Conservation (phyloP, 2,888 invertebrate genomes). For the Drosophila merina region DNA sequence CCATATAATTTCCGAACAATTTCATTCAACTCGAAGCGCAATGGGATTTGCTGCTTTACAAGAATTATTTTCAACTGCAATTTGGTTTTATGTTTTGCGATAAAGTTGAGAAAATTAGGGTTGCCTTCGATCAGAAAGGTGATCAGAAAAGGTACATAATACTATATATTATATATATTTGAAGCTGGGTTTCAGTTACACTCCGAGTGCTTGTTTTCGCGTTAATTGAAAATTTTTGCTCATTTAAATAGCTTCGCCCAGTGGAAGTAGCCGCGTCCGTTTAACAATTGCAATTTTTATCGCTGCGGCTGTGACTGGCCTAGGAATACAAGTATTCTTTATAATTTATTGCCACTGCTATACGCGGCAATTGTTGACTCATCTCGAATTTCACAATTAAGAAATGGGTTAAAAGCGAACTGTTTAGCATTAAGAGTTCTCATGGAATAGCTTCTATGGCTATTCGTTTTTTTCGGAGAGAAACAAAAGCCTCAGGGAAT, state of each 20-base stretch:
- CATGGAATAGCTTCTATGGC: not conserved
- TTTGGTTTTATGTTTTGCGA: conserved; percentile 50
- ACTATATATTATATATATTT: too few species aligned
- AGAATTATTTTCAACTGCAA: conserved; percentile 11
- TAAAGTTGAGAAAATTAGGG: conserved; percentile 29
- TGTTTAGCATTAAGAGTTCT: not conserved
- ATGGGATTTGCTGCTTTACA: conserved; percentile 45
- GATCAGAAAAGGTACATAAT: not conserved
- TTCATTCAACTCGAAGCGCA: conserved; percentile 50
- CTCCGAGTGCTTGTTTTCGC: conserved; percentile 5
- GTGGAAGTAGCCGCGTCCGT: not conserved
- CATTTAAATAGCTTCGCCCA: conserved; percentile 48
- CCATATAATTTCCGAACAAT: conserved; percentile 66
- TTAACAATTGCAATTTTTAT: conserved; percentile 5
- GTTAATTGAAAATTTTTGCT: conserved; percentile 16
- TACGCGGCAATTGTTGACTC: conserved; percentile 26
- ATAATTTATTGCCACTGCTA: conserved; percentile 22
- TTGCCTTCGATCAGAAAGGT: not conserved
- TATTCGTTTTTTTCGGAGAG: not conserved
- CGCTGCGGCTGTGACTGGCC: conserved; percentile 13
- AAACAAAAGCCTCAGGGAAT: too few species aligned
- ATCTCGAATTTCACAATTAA: conserved; percentile 26
- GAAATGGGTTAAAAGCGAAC: not conserved
- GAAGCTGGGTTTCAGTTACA: too few species aligned
- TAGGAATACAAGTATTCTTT: conserved; percentile 2